Percentiles rank a stretch among this genome's conserved stretches.
phyloP scores from a whole-genome alignment of 2,888 invertebrate genomes.

The Platycnemis pennipes region DNA sequence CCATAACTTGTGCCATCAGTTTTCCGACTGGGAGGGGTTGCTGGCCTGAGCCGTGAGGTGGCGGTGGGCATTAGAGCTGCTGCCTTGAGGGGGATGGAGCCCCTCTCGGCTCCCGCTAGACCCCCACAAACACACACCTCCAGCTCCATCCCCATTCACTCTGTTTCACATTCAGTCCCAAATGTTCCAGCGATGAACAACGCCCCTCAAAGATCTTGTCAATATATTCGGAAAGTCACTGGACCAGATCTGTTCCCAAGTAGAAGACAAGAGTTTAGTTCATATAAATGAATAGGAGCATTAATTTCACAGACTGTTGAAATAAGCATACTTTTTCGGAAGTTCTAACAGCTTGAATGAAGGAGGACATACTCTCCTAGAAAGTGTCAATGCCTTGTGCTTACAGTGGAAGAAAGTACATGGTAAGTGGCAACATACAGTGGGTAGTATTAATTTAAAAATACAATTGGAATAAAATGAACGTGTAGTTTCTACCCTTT shows the following conservation, averaged over 20 bases:
- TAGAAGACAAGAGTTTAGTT: conserved; percentile 16
- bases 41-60: conserved; percentile 31
- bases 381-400: no score
- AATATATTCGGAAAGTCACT: not conserved
- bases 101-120: conserved; percentile 62
- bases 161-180: conserved; percentile 26
- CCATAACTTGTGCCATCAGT: conserved; percentile 42
- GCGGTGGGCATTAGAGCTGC: conserved; percentile 34
- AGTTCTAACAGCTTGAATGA: no score
- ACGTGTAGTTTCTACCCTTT: no score
- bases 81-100: conserved; percentile 59
- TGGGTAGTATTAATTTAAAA: no score
- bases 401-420: no score
- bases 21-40: conserved; percentile 35
- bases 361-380: no score
- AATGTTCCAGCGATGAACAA: conserved; percentile 42
- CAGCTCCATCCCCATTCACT: conserved; percentile 58
- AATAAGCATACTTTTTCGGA: not conserved
- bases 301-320: not conserved
- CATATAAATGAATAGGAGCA: not conserved
- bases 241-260: conserved; percentile 16
- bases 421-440: no score
- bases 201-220: not conserved
- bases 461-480: no score
- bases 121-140: conserved; percentile 59